These are phyloP conservation scores for Hypocryptadius cinnamomeus DNA, from an alignment of 2,113 vertebrate genomes.

Conservation along the genomic window DNA sequence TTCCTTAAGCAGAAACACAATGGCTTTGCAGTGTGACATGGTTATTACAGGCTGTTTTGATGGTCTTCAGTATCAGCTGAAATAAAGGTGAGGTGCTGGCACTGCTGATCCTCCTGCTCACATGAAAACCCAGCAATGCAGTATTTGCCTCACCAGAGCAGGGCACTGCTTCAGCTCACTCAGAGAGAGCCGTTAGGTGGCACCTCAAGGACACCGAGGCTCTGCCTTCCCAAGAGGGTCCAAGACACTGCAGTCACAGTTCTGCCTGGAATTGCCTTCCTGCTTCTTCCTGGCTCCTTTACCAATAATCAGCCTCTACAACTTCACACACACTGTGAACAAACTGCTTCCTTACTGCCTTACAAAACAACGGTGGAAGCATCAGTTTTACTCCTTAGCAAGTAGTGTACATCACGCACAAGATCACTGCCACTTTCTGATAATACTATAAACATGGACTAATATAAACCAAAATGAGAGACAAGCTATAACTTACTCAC, in stretches of 20 bases:
- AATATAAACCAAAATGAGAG: neutral
- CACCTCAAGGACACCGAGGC: neutral
- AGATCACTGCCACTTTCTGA: neutral
- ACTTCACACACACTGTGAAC: neutral
- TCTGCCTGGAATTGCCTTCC: neutral
- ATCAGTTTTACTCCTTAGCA: neutral
- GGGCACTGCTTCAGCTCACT: neutral
- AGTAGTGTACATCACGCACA: neutral
- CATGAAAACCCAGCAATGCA: neutral
- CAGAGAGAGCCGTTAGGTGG: neutral
- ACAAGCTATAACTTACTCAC: neutral
- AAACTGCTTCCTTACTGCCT: neutral
- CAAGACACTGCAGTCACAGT: neutral
- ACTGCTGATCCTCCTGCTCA: neutral
- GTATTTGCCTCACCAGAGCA: neutral
- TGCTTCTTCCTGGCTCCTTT: neutral
- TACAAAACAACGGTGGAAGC: neutral
- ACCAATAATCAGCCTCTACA: neutral
- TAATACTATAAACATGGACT: neutral
- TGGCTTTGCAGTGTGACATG: neutral
- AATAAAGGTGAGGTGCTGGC: neutral
- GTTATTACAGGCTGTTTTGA: neutral
- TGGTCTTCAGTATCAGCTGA: neutral
- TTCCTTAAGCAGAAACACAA: neutral
- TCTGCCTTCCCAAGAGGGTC: neutral